phyloP scores from a whole-genome alignment of 2,113 vertebrate species.

The Myiozetetes cayanensis region DNA sequence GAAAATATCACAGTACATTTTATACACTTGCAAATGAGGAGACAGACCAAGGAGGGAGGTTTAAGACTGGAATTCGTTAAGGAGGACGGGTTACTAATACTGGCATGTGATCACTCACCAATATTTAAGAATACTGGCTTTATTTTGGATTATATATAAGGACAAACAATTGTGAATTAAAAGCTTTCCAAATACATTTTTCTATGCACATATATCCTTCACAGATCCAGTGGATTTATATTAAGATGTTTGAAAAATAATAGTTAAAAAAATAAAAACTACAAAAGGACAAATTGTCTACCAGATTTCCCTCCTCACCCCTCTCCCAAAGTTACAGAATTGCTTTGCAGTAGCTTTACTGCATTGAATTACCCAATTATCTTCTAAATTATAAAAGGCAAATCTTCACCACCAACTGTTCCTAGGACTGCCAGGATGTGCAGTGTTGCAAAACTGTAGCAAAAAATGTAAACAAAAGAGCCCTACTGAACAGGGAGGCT shows the following conservation, averaged over 20 bases:
- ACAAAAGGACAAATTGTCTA: conserved; percentile 49
- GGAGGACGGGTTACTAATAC: not conserved
- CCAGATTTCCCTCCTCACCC: not conserved
- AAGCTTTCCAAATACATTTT: not conserved
- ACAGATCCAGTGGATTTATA: not conserved
- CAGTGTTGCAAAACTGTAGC: conserved; percentile 76
- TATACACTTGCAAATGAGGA: not conserved
- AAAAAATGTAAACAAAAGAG: conserved; percentile 79
- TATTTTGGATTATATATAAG: not conserved
- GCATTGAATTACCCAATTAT: conserved; percentile 78
- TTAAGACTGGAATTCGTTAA: not conserved
- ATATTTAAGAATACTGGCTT: not conserved
- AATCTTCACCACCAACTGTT: conserved; percentile 79
- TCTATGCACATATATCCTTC: not conserved
- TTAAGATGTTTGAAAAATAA: not conserved
- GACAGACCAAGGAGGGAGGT: not conserved
- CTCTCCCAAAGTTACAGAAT: conserved; percentile 50
- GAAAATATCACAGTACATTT: conserved; percentile 21
- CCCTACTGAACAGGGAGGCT: conserved; percentile 66
- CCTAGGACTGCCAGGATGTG: conserved; percentile 65
- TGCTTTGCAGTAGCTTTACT: conserved; percentile 58
- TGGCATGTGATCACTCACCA: not conserved
- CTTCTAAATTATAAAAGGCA: conserved; percentile 81
- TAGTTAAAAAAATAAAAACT: not conserved
- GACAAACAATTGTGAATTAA: not conserved